Evolutionary conservation across 35 echinoderm and acorn worm species (phyloP), one percentile per base, ranked within the genome.

Genomic region (Apostichopus japonicus): DNA sequence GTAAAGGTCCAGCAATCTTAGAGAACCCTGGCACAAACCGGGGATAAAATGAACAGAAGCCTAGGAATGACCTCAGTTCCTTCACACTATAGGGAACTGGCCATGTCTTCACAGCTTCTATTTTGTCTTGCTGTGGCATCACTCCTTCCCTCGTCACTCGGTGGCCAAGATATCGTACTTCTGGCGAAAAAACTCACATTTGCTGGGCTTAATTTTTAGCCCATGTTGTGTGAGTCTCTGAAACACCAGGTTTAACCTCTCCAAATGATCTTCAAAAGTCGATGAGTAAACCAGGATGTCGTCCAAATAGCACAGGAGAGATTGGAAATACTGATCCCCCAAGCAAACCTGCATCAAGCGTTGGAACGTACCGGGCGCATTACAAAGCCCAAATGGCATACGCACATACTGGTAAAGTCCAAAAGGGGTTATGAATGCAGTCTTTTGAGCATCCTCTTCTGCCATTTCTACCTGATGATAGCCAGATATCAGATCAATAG

Each of bases 391-490:
- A 27, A 27, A 27, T 27, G 25, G 25, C 25, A 27, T 23, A 80
- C 25, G 78, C 5, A 33, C 13, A 44, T 80, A 80, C 15, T 65
- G 8, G 15, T 65, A 65, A 8, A 65, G 61, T 24, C 22, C 22
- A n/a, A n/a, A n/a, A n/a, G n/a, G n/a, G n/a, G n/a, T n/a, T n/a
- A n/a, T n/a, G n/a, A n/a, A n/a, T n/a, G n/a, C 33, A 5, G 23
- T 44, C 78, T 80, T 80, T 0, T 80, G 23, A 24, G 22, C 13
- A 59, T 94, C 92, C 11, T 92, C 80, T 21, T 94, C 54, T 17
- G 22, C 90, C 72, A 96, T 53, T 84, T 16, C 95, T 1, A 94
- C 78, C 77, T 93, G 92, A 56, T 77, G 88, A 61, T 96, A 96
- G 2, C 95, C 95, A 0, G 61, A 65, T 65, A 65, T 8, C 8